Percentiles rank a stretch among this genome's conserved stretches.
These are phyloP conservation scores for Graphium colonna DNA, from an alignment of 2,888 invertebrate species.

Conservation along the genomic window DNA sequence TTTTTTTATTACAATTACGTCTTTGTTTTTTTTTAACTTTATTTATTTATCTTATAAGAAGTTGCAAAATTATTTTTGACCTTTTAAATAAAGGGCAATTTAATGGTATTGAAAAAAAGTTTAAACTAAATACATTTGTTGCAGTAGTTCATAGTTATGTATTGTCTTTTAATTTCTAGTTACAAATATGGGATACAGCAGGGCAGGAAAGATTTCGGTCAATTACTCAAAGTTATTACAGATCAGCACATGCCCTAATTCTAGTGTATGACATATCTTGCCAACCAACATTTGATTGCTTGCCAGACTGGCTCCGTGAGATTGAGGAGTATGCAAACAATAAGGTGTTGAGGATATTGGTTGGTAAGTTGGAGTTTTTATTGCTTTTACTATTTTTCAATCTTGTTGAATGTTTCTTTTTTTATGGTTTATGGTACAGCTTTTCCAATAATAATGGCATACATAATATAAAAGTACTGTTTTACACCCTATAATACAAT, in stretches of 20 bases:
- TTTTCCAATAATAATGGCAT: too few species aligned
- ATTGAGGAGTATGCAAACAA: slow-evolving; percentile 98
- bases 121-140: neutral
- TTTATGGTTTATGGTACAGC: too few species aligned
- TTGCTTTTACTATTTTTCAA: neutral
- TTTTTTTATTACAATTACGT: neutral
- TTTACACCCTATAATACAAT: too few species aligned
- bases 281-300: slow-evolving; percentile 97
- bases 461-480: too few species aligned
- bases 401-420: too few species aligned
- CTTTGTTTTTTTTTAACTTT: too few species aligned
- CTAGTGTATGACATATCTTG: slow-evolving; percentile 98
- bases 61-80: too few species aligned
- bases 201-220: slow-evolving; percentile 98
- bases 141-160: too few species aligned
- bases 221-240: slow-evolving; percentile 98
- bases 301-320: slow-evolving; percentile 98
- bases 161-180: slow-evolving; percentile 80
- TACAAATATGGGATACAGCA: slow-evolving; percentile 99
- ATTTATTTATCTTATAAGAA: too few species aligned
- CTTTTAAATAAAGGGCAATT: too few species aligned
- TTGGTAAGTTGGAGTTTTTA: slow-evolving; percentile 82
- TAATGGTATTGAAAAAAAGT: neutral
- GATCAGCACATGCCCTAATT: slow-evolving; percentile 98
- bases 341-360: slow-evolving; percentile 95